These are phyloP conservation scores for Phyto melanocephala DNA, from an alignment of 2,888 invertebrate species.

Conservation along the genomic window DNA sequence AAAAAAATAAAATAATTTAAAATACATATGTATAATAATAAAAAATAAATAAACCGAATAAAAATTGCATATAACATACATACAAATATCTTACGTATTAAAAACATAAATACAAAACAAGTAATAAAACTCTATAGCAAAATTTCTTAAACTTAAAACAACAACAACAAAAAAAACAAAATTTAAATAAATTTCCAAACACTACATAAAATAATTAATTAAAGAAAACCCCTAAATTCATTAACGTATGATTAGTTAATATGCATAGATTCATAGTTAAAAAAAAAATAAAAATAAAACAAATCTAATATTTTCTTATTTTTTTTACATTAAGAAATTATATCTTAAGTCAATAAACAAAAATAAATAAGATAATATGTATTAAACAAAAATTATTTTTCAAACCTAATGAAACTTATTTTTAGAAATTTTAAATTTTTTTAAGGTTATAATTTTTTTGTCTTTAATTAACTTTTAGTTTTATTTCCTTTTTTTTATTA, in stretches of 20 bases:
- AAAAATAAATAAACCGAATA: constrained; percentile 22
- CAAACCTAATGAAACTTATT: constrained; percentile 44
- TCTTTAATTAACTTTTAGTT: constrained; percentile 48
- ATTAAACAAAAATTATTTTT: constrained; percentile 48
- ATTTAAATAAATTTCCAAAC: constrained; percentile 14
- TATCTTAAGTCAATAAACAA: constrained; percentile 46
- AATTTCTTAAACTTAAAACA: constrained; percentile 61
- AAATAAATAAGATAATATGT: constrained; percentile 27
- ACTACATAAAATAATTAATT: constrained; percentile 37
- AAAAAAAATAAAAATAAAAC: constrained; percentile 5
- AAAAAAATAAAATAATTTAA: constrained; percentile 48
- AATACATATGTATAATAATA: constrained; percentile 51
- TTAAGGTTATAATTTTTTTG: constrained; percentile 27
- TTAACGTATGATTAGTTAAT: constrained; percentile 57
- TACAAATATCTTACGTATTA: constrained; percentile 25
- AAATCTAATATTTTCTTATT: constrained; percentile 39
- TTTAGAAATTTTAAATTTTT: constrained; percentile 19
- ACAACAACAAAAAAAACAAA: constrained; percentile 26
- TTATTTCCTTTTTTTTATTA: constrained; percentile 15
- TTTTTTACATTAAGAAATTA: constrained; percentile 44
- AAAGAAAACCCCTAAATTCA: constrained; percentile 53
- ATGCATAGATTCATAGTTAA: constrained; percentile 39
- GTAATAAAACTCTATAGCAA: constrained; percentile 57
- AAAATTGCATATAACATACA: constrained; percentile 61
- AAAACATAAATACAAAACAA: background rate